These are phyloP conservation scores for Ferrisia virgata DNA, from an alignment of 2,888 invertebrate genomes.

Conservation along the genomic window DNA sequence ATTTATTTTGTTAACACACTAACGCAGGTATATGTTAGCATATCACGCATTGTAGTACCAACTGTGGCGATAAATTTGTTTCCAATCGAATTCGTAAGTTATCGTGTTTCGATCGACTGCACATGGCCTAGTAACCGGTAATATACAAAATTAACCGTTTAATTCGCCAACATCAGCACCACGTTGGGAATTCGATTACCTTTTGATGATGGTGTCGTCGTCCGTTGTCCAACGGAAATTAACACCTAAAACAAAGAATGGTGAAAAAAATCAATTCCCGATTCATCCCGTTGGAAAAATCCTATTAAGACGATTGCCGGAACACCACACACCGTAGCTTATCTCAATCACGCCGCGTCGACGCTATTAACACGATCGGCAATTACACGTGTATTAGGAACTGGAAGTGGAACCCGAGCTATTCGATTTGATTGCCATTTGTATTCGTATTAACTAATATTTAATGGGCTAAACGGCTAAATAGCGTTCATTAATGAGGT, in stretches of 20 bases:
- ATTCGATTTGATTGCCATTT: neutral
- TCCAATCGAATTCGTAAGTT: no score
- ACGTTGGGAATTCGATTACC: neutral
- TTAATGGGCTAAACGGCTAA: constrained; percentile 6
- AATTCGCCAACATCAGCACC: neutral
- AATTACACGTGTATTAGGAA: neutral
- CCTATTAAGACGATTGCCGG: neutral
- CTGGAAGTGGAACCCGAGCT: no score
- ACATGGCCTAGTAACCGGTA: neutral
- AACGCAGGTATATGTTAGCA: no score
- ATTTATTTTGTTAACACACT: no score
- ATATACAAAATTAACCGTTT: neutral
- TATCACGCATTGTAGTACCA: no score
- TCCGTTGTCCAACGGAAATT: neutral
- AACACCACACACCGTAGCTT: no score
- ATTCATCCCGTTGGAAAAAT: neutral
- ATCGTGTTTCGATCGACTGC: neutral
- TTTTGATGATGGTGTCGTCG: neutral
- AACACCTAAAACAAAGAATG: neutral
- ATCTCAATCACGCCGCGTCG: neutral
- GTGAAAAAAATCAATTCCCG: neutral
- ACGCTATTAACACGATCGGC: neutral
- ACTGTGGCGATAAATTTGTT: no score
- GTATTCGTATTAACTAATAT: neutral
- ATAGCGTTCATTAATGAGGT: constrained; percentile 6